Percentiles rank a stretch among this genome's conserved stretches.
phyloP scores from a whole-genome alignment of 2,888 invertebrate species.

The Oligia fasciuncula region DNA sequence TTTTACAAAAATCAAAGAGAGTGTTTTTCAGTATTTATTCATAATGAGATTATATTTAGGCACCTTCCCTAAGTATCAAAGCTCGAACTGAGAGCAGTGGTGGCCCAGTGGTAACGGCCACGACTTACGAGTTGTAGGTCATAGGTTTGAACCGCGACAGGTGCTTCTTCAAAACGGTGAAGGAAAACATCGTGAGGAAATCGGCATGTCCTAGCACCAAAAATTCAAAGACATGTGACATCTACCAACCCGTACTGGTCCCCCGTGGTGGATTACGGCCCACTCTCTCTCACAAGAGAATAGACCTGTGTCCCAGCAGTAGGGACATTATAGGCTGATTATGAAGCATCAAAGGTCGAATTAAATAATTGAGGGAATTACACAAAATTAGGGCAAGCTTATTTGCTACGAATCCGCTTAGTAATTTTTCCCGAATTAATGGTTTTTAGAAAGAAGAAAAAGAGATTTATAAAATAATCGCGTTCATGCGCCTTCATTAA shows the following conservation, averaged over 20 bases:
- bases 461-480: conserved; percentile 78
- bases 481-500: conserved; percentile 80
- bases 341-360: neutral
- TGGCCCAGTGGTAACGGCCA: no score
- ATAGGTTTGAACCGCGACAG: neutral
- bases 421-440: conserved; percentile 36
- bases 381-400: neutral
- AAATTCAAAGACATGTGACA: no score
- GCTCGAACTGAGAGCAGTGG: neutral
- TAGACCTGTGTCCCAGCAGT: neutral
- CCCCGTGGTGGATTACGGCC: neutral
- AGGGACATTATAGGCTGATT: neutral
- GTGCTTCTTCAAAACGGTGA: neutral
- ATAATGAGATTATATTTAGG: neutral
- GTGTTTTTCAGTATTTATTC: neutral
- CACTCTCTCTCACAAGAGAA: neutral
- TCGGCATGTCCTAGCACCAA: no score
- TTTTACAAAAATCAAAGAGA: conserved; percentile 12
- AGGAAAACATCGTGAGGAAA: neutral
- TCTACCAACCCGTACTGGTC: no score
- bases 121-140: no score
- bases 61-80: neutral
- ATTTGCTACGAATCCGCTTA: conserved; percentile 21
- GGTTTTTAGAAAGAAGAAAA: conserved; percentile 60
- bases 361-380: neutral